Evolutionary conservation across 2,797 vertebrate genomes (phyloP).

Genomic region (Anisognathus igniventris): DNA sequence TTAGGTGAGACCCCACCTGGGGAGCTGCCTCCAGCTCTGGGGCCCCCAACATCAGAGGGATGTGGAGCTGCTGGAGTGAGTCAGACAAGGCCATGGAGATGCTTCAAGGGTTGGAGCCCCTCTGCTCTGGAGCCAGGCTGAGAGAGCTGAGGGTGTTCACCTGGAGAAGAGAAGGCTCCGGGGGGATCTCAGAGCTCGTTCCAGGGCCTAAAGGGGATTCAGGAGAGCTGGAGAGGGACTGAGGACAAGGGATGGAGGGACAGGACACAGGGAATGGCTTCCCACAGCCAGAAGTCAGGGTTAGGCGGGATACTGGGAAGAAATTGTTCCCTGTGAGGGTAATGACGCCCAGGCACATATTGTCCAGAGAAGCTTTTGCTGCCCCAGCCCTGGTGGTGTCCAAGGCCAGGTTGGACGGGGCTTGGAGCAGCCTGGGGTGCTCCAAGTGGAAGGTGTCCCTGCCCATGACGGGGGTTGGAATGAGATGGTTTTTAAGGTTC

Average conservation of each 20-base stretch:
- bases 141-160: not conserved
- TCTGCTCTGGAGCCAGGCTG: not conserved
- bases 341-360: not conserved
- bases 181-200: not conserved
- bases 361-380: not conserved
- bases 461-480: not conserved
- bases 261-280: not conserved
- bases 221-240: not conserved
- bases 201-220: not conserved
- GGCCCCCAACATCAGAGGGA: not conserved
- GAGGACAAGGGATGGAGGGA: accelerated
- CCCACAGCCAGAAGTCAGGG: not conserved
- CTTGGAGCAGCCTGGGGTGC: not conserved
- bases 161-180: not conserved
- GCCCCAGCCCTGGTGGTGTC: not conserved
- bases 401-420: not conserved
- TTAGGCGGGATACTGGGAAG: accelerated
- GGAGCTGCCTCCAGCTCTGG: not conserved
- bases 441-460: not conserved
- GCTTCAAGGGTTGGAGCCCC: not conserved
- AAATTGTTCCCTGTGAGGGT: not conserved
- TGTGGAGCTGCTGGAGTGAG: not conserved
- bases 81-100: not conserved
- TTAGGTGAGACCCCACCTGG: not conserved
- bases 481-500: not conserved